Percentiles rank a stretch among this genome's conserved stretches.
phyloP scores from a whole-genome alignment of 2,113 vertebrate genomes.

The Pimephales promelas region DNA sequence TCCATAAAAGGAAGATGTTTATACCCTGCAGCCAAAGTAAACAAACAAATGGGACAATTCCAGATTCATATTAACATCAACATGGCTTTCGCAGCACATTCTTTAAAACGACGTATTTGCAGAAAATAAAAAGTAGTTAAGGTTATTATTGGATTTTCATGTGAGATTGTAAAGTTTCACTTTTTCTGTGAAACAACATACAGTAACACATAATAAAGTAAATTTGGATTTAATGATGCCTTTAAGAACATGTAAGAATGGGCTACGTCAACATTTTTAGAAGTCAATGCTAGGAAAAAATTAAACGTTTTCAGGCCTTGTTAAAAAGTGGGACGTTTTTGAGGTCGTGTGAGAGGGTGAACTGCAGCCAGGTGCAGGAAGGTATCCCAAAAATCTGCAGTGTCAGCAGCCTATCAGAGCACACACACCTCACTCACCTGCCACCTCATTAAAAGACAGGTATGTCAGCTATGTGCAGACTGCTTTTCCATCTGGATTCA shows the following conservation, averaged over 20 bases:
- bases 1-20: background rate
- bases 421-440: slow-evolving; percentile 3
- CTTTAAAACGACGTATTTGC: background rate
- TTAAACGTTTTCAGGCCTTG: background rate
- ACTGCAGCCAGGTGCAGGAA: slow-evolving; percentile 62
- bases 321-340: background rate
- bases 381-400: slow-evolving; percentile 63
- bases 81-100: background rate
- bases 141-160: background rate
- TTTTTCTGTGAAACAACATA: background rate
- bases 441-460: slow-evolving; percentile 18
- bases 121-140: background rate
- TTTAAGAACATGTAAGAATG: no score
- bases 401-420: slow-evolving; percentile 57
- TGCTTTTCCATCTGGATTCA: slow-evolving; percentile 19
- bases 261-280: no score
- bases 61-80: background rate
- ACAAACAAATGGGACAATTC: slow-evolving; percentile 2
- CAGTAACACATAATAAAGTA: background rate
- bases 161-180: background rate
- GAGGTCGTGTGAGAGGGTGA: background rate
- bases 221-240: background rate
- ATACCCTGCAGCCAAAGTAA: slow-evolving; percentile 3
- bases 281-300: background rate
- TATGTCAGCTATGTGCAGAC: slow-evolving; percentile 37